Conservation (phyloP, 1,140 invertebrate genomes). For the Caenorhabditis remanei region DNA sequence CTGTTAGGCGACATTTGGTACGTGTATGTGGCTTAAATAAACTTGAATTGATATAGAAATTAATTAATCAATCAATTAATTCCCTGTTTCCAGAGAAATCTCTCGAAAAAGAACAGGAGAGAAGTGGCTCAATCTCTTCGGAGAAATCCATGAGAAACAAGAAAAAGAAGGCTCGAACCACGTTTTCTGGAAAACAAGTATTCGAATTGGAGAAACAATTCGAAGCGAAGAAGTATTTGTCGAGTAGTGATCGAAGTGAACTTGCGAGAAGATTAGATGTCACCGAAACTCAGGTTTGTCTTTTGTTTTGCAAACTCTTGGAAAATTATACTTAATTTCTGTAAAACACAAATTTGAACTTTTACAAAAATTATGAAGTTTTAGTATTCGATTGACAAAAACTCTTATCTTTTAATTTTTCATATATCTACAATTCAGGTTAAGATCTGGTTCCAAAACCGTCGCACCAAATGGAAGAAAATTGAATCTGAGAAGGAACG, state of each 20-base stretch:
- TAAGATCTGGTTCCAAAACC: slow-evolving; percentile 98
- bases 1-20: neutral
- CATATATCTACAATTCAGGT: slow-evolving; percentile 82
- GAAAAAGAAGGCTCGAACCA: slow-evolving; percentile 61
- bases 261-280: slow-evolving; percentile 54
- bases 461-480: slow-evolving; percentile 93
- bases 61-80: too few relatives aligned
- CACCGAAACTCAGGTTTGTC: slow-evolving; percentile 58
- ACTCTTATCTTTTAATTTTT: neutral
- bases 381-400: too few relatives aligned
- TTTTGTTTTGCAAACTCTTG: neutral
- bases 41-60: neutral
- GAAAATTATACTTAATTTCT: too few relatives aligned
- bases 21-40: neutral
- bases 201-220: slow-evolving; percentile 60
- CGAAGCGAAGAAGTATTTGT: slow-evolving; percentile 60
- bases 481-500: slow-evolving; percentile 37
- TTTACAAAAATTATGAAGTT: neutral
- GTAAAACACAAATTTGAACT: too few relatives aligned
- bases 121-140: neutral
- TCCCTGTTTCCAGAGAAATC: too few relatives aligned
- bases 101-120: neutral
- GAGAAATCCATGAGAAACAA: slow-evolving; percentile 2
- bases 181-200: slow-evolving; percentile 56
- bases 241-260: slow-evolving; percentile 61